A percentile compares a stretch with the other conserved stretches of the same genome.
phyloP scores from a whole-genome alignment of 2,113 vertebrate species.

The Lepisosteus osseus region DNA sequence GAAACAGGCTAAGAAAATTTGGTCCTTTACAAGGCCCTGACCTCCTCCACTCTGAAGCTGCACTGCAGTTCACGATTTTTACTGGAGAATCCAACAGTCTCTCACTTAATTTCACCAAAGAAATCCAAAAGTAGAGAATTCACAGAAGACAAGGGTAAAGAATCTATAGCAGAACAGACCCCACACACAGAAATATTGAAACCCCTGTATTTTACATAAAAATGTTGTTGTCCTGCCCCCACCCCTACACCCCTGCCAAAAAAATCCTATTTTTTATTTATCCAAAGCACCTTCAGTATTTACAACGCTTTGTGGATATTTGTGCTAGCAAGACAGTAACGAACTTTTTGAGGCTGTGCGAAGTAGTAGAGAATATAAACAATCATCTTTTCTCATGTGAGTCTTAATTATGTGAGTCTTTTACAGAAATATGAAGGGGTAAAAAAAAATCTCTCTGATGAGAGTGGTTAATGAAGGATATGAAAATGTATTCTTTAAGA shows the following conservation, averaged over 20 bases:
- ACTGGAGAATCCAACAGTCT: neutral
- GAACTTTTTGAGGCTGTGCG: conserved; percentile 7
- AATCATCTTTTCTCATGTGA: neutral
- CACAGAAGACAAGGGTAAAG: conserved; percentile 1
- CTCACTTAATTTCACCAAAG: neutral
- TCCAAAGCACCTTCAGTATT: conserved; percentile 21
- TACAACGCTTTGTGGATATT: conserved; percentile 16
- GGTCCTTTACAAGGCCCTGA: neutral
- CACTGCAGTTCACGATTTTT: neutral
- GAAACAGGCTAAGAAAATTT: conserved; percentile 15
- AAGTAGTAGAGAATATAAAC: conserved; percentile 10
- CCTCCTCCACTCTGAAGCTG: conserved; percentile 1
- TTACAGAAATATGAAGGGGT: conserved; percentile 16
- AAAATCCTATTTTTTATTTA: neutral
- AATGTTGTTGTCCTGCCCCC: neutral
- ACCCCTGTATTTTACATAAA: conserved; percentile 22
- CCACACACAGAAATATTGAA: conserved; percentile 20
- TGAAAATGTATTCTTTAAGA: too few relatives aligned
- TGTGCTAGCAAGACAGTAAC: conserved; percentile 14
- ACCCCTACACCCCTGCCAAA: neutral
- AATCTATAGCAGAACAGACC: neutral
- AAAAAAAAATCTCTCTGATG: neutral
- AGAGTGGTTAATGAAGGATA: neutral
- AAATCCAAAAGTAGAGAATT: neutral
- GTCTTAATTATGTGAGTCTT: conserved; percentile 12